phyloP scores from a whole-genome alignment of 1,140 invertebrate species.

The Macrobrachium rosenbergii region DNA sequence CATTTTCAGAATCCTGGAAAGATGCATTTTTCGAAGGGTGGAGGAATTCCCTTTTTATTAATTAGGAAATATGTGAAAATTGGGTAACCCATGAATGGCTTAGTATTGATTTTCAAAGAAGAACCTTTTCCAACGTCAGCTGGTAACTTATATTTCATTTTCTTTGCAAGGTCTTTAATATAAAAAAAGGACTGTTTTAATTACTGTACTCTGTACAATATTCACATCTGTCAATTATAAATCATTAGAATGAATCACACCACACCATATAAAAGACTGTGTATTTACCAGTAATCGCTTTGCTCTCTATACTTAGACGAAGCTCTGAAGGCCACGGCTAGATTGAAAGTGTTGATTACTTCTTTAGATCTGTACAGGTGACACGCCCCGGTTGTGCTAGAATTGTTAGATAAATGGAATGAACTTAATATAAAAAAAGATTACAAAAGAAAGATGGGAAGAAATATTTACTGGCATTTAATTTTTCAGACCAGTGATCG shows the following conservation, averaged over 20 bases:
- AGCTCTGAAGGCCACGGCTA: constrained; percentile 28
- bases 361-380: constrained; percentile 38
- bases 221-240: no score
- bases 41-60: not conserved
- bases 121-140: no score
- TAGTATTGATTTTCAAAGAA: not conserved
- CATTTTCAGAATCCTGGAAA: constrained; percentile 21
- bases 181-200: no score
- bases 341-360: constrained; percentile 9
- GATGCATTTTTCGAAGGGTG: not conserved
- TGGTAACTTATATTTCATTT: no score
- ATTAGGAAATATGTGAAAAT: not conserved
- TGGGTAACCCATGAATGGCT: not conserved
- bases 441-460: not conserved
- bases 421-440: not conserved
- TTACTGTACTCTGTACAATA: no score
- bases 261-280: no score
- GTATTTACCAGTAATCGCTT: constrained; percentile 10
- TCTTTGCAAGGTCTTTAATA: no score
- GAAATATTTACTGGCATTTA: no score
- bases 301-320: constrained; percentile 3
- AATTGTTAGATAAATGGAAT: no score
- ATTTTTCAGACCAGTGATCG: no score
- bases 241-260: no score
- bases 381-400: constrained; percentile 33